phyloP scores from a whole-genome alignment of 2,113 vertebrate genomes.

The Crotalus horridus region DNA sequence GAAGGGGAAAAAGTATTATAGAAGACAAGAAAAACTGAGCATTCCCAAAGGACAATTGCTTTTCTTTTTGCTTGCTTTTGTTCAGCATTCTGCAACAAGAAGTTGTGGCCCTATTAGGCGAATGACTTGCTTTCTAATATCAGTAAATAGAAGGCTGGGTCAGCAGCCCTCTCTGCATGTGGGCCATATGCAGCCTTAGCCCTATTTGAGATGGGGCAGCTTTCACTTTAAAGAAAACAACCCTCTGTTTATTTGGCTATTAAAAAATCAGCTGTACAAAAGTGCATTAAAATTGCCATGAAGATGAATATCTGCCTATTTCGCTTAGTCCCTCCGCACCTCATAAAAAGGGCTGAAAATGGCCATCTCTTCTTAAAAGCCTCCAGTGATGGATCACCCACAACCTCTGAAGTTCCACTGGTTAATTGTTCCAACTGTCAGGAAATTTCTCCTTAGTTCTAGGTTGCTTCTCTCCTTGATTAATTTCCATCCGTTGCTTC shows the following conservation, averaged over 20 bases:
- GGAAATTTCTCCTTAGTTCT: too few species aligned
- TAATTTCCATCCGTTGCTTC: too few species aligned
- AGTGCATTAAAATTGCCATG: background rate
- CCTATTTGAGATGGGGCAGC: background rate
- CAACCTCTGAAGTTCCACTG: too few species aligned
- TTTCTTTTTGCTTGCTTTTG: conserved; percentile 27
- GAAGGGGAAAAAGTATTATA: background rate
- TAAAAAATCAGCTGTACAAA: background rate
- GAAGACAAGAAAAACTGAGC: background rate
- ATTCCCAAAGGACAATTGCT: conserved; percentile 10
- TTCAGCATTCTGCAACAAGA: conserved; percentile 32
- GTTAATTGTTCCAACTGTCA: too few species aligned
- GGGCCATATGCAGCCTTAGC: background rate
- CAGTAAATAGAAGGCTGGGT: background rate
- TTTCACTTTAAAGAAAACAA: background rate
- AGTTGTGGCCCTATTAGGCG: conserved; percentile 28
- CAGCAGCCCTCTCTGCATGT: background rate
- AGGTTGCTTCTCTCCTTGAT: too few species aligned
- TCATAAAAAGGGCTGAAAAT: background rate
- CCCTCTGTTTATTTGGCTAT: background rate
- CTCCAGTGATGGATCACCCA: too few species aligned
- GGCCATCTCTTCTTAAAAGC: too few species aligned
- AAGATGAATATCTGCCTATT: background rate
- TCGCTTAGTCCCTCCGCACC: background rate
- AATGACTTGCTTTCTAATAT: conserved; percentile 23